These are phyloP conservation scores for Felis catus DNA, from an alignment of 2,113 vertebrate species.

Conservation along the genomic window F.catus_Fca126_mat1.0 CM031427.1:8631501-8632000, in stretches of 20 bases:
- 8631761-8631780: background rate
- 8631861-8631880: constrained; percentile 1
- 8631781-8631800: background rate
- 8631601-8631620: background rate
- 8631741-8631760: background rate
- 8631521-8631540: background rate
- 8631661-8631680: background rate
- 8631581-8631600: background rate
- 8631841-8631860: background rate
- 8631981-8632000: constrained; percentile 61
- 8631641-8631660: background rate
- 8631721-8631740: background rate
- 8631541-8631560: background rate
- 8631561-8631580: background rate
- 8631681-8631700: background rate
- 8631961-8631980: constrained; percentile 78
- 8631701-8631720: background rate
- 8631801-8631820: background rate
- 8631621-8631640: background rate
- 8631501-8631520: background rate
- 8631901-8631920: constrained; percentile 70
- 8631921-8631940: constrained; percentile 76
- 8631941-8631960: constrained; percentile 75
- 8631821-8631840: background rate
- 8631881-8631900: constrained; percentile 64